Percentiles rank a stretch among this genome's conserved stretches.
These are phyloP conservation scores for Lochmaea crataegi DNA, from an alignment of 2,888 invertebrate genomes.

Conservation along the genomic window DNA sequence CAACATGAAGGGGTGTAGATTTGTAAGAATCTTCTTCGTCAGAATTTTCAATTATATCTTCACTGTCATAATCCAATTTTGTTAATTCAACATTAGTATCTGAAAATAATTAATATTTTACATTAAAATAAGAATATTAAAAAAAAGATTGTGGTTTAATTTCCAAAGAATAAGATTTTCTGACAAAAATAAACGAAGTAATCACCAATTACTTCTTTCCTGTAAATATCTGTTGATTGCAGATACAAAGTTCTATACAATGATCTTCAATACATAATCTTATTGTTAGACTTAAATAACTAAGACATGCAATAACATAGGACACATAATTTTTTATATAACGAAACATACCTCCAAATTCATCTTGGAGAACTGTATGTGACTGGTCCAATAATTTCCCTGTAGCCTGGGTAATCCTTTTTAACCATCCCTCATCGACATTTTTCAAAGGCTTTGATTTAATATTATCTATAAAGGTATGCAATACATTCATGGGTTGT, in stretches of 20 bases:
- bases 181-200: too few species aligned
- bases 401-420: slow-evolving; percentile 63
- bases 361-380: slow-evolving; percentile 16
- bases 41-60: slow-evolving; percentile 72
- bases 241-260: too few species aligned
- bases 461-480: slow-evolving; percentile 54
- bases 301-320: too few species aligned
- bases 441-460: slow-evolving; percentile 56
- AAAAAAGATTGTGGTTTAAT: too few species aligned
- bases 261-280: neutral
- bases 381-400: slow-evolving; percentile 34
- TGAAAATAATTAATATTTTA: slow-evolving; percentile 11
- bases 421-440: slow-evolving; percentile 72
- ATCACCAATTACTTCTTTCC: too few species aligned
- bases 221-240: too few species aligned
- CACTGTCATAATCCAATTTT: slow-evolving; percentile 68
- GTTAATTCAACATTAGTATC: slow-evolving; percentile 39
- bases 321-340: too few species aligned
- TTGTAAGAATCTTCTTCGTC: slow-evolving; percentile 57
- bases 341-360: neutral
- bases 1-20: slow-evolving; percentile 49
- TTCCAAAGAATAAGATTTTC: too few species aligned
- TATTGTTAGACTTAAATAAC: neutral
- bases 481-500: slow-evolving; percentile 57
- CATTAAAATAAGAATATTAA: neutral